phyloP scores from a whole-genome alignment of 2,888 invertebrate species.

The Carabus problematicus region DNA sequence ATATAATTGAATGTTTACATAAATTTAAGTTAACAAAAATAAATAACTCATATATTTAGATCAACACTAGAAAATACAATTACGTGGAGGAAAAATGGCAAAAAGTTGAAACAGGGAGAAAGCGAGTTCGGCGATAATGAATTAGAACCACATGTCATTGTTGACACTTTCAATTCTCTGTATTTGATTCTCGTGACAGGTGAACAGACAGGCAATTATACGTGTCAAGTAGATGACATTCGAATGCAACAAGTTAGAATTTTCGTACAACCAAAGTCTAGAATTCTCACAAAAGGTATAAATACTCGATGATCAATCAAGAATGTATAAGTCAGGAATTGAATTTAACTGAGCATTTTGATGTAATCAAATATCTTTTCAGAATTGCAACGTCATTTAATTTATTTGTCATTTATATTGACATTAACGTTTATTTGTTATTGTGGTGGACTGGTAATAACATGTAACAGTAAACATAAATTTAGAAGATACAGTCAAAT shows the following conservation, averaged over 20 bases:
- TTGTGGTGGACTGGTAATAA: constrained; percentile 64
- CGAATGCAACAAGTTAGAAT: constrained; percentile 63
- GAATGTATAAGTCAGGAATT: not conserved
- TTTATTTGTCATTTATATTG: constrained; percentile 66
- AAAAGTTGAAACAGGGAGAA: constrained; percentile 59
- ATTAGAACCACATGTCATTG: constrained; percentile 60
- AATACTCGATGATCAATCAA: not conserved
- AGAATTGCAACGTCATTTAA: constrained; percentile 66
- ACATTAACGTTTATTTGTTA: constrained; percentile 65
- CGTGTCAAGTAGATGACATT: constrained; percentile 69
- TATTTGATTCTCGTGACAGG: constrained; percentile 67
- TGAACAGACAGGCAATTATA: constrained; percentile 73
- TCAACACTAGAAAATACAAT: constrained; percentile 61
- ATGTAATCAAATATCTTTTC: constrained; percentile 47
- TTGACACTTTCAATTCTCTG: constrained; percentile 65
- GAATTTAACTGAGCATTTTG: not conserved
- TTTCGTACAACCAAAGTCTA: constrained; percentile 62
- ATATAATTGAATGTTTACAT: not conserved
- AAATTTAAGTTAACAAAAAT: too few relatives aligned
- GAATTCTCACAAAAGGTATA: constrained; percentile 62
- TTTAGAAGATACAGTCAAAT: constrained; percentile 56
- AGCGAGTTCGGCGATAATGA: constrained; percentile 52
- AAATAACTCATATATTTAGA: constrained; percentile 48
- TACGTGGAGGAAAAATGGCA: constrained; percentile 65
- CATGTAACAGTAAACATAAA: constrained; percentile 60